Base-by-base conservation (phyloP, 2,113 vertebrate genomes). In the Corvus moneduloides region DNA sequence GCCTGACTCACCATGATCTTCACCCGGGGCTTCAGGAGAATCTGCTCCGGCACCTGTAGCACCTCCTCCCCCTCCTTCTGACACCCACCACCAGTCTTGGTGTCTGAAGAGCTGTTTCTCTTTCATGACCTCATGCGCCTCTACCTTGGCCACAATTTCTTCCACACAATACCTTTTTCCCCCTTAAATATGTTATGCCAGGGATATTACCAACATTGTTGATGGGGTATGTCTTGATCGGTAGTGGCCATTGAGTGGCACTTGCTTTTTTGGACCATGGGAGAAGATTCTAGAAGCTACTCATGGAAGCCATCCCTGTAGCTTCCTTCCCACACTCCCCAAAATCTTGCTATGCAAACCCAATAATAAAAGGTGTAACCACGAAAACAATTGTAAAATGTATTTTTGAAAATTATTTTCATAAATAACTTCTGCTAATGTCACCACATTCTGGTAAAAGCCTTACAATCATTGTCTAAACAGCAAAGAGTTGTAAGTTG, bases 211-310 rank as follows among this genome's bases (percentile, higher is more conserved):
- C 15, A 32, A 2, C 10, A 33, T 2, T 18, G 5, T 23, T 51
- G 8, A 26, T 55, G 56, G n/a, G 19, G 16, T 74, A 16, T 52
- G 7, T 19, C 22, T 52, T 58, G 33, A 10, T 11, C 27, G 20
- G 10, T 52, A 3, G 1, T 39, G 28, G 8, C 44, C 9, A 5
- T 6, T 6, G 17, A 37, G 33, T 6, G 6, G 4, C 49, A n/a
- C 11, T 39, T 51, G 33, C 18, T 61, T 87, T 87, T 46, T 6
- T 52, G 33, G 7, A 37, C 26, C 13, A 22, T 18, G 6, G 16
- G 3, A 16, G 59, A 59, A 66, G 16, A 27, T n/a, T 81, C 23
- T 23, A n/a, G 77, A 74, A 74, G 33, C 9, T 27, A 23, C 27
- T 37, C 22, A 28, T 28, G 5, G n/a, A 62, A 30, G 13, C 16